Evolutionary conservation across 2,888 invertebrate genomes (phyloP), one percentile per base, ranked within the genome.

Genomic region (Muschampia staudingeri): DNA sequence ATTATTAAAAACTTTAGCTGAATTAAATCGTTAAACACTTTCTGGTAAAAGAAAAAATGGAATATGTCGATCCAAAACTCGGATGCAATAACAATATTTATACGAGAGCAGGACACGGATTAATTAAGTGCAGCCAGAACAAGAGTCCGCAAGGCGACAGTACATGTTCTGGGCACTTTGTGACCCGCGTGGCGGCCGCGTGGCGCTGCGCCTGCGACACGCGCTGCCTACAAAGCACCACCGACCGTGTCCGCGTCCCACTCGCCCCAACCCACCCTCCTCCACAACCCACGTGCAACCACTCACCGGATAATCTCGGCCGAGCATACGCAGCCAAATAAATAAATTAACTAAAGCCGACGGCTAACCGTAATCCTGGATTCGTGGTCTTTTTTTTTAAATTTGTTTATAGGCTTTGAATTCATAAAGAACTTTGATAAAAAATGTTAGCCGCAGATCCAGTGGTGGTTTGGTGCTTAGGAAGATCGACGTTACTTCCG

Each of bases 61-160:
- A 79, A 72, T 79, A 65, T 34, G 67, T 48, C 73, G 37, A 79
- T 75, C 70, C 65, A 56, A 44, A 72, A 76, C 79, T 61, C 44
- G 44, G 78, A 78, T 78, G 78, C 86, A 89, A 90, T 89, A 88
- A 89, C 89, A 87, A 87, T 88, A 89, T 91, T 91, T 88, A 88
- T 84, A 89, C 85, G 87, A 91, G 90, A 91, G 88, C 89, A 87
- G 90, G 94, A 93, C 93, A 93, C 91, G 94, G 93, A 94, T 94
- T 95, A 96, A 96, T 96, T 95, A 94, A 95, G 94, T 96, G 93
- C 93, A 93, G 93, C 93, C 94, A 93, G 91, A 92, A 94, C 94
- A 94, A 94, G 93, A 90, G 93, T 92, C 93, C 91, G 93, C 89
- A 89, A 94, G 95, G 95, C 95, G 94, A 93, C 92, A 86, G 90